phyloP scores from a whole-genome alignment of 2,113 vertebrate genomes.

The Esox niger region DNA sequence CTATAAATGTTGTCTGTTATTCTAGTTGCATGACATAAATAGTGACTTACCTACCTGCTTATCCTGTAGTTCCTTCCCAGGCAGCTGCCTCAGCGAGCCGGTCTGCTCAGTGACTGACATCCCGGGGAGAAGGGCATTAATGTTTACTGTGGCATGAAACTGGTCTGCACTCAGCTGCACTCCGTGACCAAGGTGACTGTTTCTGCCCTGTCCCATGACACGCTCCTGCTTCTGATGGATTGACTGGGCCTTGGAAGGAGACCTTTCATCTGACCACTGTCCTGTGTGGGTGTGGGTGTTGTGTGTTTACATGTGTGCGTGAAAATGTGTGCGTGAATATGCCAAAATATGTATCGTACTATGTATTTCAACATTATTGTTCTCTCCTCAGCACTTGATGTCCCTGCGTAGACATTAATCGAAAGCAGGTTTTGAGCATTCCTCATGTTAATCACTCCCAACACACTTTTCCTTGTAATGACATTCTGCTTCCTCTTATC shows the following conservation, averaged over 20 bases:
- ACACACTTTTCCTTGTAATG: slow-evolving; percentile 49
- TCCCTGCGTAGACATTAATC: slow-evolving; percentile 49
- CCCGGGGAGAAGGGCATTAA: slow-evolving; percentile 10
- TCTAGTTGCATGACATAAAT: slow-evolving; percentile 16
- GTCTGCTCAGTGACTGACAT: slow-evolving; percentile 16
- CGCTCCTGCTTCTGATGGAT: background rate
- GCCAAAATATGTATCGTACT: background rate
- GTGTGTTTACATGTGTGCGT: background rate
- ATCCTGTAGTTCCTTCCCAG: background rate
- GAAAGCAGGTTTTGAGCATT: slow-evolving; percentile 24
- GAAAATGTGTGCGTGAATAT: slow-evolving; percentile 5
- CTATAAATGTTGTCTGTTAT: background rate
- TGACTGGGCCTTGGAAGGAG: slow-evolving; percentile 26
- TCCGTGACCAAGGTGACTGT: slow-evolving; percentile 3
- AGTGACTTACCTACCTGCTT: slow-evolving; percentile 38
- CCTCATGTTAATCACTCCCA: slow-evolving; percentile 58
- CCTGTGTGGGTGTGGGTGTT: background rate
- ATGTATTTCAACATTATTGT: slow-evolving; percentile 16
- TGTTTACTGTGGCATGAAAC: slow-evolving; percentile 63
- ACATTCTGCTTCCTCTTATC: slow-evolving; percentile 52
- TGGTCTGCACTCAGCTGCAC: slow-evolving; percentile 4
- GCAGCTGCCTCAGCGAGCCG: background rate
- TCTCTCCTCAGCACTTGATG: slow-evolving; percentile 39
- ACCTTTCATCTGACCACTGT: background rate
- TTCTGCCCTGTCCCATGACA: background rate